Evolutionary conservation across 2,888 invertebrate genomes (phyloP).

Genomic region (Eristalis arbustorum): DNA sequence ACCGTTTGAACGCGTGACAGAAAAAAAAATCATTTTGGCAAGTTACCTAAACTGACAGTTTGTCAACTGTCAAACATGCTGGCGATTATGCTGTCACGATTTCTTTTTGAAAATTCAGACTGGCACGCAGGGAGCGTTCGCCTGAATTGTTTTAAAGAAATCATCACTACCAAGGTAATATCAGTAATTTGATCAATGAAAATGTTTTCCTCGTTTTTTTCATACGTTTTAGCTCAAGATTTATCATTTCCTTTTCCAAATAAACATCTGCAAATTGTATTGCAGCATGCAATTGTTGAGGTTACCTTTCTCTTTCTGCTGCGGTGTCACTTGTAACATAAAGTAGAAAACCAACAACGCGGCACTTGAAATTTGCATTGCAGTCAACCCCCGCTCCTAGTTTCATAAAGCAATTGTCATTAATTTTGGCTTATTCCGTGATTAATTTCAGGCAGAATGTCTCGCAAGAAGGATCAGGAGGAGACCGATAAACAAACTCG

Average conservation of each 20-base stretch:
- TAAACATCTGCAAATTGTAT: neutral
- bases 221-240: neutral
- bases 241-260: neutral
- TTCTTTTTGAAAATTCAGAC: conserved; percentile 78
- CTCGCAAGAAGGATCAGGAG: conserved; percentile 87
- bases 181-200: neutral
- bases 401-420: neutral
- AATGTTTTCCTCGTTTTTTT: neutral
- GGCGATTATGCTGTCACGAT: conserved; percentile 49
- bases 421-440: neutral
- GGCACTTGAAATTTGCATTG: conserved; percentile 59
- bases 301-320: conserved; percentile 62
- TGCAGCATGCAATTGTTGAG: conserved; percentile 32
- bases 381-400: neutral
- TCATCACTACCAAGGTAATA: conserved; percentile 70
- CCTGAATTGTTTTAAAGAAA: conserved; percentile 74
- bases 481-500: conserved; percentile 96
- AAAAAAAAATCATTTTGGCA: neutral
- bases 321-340: conserved; percentile 44
- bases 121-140: conserved; percentile 79
- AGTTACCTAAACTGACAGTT: neutral
- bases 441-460: conserved; percentile 81
- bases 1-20: neutral
- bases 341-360: conserved; percentile 56
- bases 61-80: conserved; percentile 54